Percentiles rank a stretch among this genome's conserved stretches.
Evolutionary conservation across 1,140 invertebrate genomes (phyloP).

Genomic region (Drosophila bifasciata): DNA sequence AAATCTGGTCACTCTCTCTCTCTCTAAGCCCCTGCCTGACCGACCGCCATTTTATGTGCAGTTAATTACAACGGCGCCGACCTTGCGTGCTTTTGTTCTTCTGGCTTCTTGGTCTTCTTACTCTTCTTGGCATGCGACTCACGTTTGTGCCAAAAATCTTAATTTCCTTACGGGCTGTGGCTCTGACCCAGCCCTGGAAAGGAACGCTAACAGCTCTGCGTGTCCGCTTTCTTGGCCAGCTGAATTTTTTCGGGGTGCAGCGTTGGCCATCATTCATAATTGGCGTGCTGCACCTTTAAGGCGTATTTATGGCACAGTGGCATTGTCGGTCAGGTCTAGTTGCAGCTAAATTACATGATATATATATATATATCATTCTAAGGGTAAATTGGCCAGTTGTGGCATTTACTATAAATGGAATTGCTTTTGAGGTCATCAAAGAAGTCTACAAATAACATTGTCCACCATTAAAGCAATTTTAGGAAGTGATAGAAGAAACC

Average conservation of each 20-base stretch:
- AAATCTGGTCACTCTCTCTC: conserved; percentile 47
- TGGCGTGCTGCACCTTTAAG: conserved; percentile 71
- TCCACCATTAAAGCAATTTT: not conserved
- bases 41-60: conserved; percentile 52
- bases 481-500: conserved; percentile 4
- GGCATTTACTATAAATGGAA: conserved; percentile 38
- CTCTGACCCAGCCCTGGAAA: conserved; percentile 1
- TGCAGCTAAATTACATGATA: conserved; percentile 44
- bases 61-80: conserved; percentile 71
- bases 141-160: conserved; percentile 80
- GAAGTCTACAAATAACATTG: conserved; percentile 21
- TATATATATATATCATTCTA: conserved; percentile 28
- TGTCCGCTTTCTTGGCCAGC: conserved; percentile 65
- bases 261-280: conserved; percentile 72
- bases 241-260: conserved; percentile 52
- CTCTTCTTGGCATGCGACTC: conserved; percentile 59
- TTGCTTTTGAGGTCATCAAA: conserved; percentile 8
- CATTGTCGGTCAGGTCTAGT: conserved; percentile 33
- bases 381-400: conserved; percentile 11
- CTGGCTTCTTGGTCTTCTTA: conserved; percentile 50
- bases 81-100: conserved; percentile 70
- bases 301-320: conserved; percentile 58
- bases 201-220: conserved; percentile 51
- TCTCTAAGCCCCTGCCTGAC: not conserved
- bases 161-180: conserved; percentile 61